These are phyloP conservation scores for Pterostichus niger DNA, from an alignment of 2,888 invertebrate genomes.

Conservation along the genomic window DNA sequence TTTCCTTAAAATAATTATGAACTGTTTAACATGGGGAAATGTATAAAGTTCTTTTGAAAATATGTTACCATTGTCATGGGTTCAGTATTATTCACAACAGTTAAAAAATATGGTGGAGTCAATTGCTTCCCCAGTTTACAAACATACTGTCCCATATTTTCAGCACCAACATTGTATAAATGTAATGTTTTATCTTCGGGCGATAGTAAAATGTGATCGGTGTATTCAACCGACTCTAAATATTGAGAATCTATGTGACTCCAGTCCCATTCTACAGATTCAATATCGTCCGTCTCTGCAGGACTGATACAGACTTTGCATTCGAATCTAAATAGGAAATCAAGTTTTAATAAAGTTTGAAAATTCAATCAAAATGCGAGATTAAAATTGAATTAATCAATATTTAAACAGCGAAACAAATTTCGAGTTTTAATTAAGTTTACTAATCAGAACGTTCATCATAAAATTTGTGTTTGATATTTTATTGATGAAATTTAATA, in stretches of 20 bases:
- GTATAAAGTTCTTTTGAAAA: too few species aligned
- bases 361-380: slow-evolving; percentile 39
- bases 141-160: slow-evolving; percentile 80
- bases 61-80: slow-evolving; percentile 70
- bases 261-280: slow-evolving; percentile 78
- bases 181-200: slow-evolving; percentile 77
- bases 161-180: slow-evolving; percentile 78
- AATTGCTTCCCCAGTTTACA: slow-evolving; percentile 78
- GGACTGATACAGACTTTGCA: slow-evolving; percentile 81
- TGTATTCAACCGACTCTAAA: slow-evolving; percentile 74
- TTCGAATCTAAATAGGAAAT: slow-evolving; percentile 74
- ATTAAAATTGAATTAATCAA: slow-evolving; percentile 27
- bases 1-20: too few species aligned
- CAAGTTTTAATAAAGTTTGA: slow-evolving; percentile 18
- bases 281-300: slow-evolving; percentile 73
- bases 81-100: slow-evolving; percentile 78
- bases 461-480: too few species aligned
- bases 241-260: slow-evolving; percentile 70
- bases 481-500: too few species aligned
- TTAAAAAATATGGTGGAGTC: slow-evolving; percentile 78
- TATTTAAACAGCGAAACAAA: slow-evolving; percentile 12
- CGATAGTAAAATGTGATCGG: slow-evolving; percentile 76
- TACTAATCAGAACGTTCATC: slow-evolving; percentile 1
- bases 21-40: too few species aligned
- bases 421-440: slow-evolving; percentile 27